phyloP scores from a whole-genome alignment of 2,888 invertebrate genomes.

The Dascillus cervinus region DNA sequence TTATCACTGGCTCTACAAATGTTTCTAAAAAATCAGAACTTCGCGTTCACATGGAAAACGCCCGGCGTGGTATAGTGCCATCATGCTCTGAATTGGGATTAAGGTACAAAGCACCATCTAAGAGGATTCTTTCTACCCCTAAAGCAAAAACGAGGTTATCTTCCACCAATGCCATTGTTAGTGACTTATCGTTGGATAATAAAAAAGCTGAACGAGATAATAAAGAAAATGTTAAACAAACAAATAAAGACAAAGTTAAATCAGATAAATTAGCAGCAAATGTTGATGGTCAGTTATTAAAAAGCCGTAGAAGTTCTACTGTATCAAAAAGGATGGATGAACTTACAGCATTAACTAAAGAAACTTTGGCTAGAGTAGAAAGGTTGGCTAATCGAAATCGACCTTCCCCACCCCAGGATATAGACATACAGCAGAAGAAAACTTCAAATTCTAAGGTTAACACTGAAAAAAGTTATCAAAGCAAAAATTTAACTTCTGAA shows the following conservation, averaged over 20 bases:
- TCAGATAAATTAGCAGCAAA: conserved; percentile 3
- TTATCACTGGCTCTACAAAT: conserved; percentile 26
- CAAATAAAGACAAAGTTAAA: conserved; percentile 2
- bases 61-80: conserved; percentile 32
- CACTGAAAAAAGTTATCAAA: conserved; percentile 18
- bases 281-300: neutral
- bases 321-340: conserved; percentile 54
- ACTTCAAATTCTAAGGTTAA: neutral
- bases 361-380: conserved; percentile 61
- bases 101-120: conserved; percentile 18
- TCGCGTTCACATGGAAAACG: conserved; percentile 41
- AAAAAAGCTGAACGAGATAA: conserved; percentile 16
- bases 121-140: conserved; percentile 10
- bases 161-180: conserved; percentile 13
- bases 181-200: conserved; percentile 5
- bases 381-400: conserved; percentile 46
- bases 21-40: conserved; percentile 31
- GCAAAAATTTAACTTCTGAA: conserved; percentile 16
- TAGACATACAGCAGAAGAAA: conserved; percentile 2
- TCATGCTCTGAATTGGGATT: conserved; percentile 29
- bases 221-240: conserved; percentile 21
- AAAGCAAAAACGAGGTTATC: conserved; percentile 7
- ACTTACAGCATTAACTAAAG: conserved; percentile 56
- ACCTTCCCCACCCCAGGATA: conserved; percentile 23
- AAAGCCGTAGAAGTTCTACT: conserved; percentile 19